phyloP scores from a whole-genome alignment of 2,113 vertebrate species.

The Megaceryle torquata region DNA sequence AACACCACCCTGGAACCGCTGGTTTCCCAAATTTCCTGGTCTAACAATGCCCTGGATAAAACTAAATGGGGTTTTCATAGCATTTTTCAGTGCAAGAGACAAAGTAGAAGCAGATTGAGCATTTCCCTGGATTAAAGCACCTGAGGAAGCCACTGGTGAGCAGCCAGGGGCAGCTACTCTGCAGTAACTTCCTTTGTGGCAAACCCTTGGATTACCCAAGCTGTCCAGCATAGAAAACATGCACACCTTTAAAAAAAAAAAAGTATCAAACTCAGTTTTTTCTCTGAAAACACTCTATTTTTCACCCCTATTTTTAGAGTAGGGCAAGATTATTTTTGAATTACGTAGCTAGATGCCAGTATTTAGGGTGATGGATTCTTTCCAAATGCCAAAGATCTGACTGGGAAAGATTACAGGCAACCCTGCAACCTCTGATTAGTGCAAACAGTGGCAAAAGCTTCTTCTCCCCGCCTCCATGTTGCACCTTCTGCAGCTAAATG shows the following conservation, averaged over 20 bases:
- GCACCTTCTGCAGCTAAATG: slow-evolving; percentile 9
- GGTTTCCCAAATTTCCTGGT: background rate
- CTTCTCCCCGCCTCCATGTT: slow-evolving; percentile 16
- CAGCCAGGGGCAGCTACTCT: background rate
- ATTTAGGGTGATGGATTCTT: background rate
- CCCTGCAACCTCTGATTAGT: background rate
- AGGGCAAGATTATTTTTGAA: background rate
- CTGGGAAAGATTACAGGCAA: slow-evolving; percentile 11
- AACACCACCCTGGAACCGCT: background rate
- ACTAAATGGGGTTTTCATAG: background rate
- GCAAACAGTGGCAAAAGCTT: slow-evolving; percentile 23
- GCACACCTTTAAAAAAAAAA: background rate
- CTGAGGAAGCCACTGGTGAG: rapidly evolving
- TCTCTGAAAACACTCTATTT: background rate
- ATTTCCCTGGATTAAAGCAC: background rate
- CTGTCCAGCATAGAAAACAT: background rate
- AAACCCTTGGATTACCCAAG: background rate
- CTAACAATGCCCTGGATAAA: background rate
- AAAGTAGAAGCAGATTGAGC: background rate
- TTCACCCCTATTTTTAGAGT: background rate
- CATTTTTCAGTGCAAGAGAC: background rate
- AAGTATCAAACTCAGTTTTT: background rate
- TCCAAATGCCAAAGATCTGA: background rate
- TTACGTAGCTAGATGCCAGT: background rate
- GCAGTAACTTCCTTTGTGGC: background rate